Conservation (phyloP, 2,797 vertebrate genomes). For the Ptychobarbus kaznakovi region DNA sequence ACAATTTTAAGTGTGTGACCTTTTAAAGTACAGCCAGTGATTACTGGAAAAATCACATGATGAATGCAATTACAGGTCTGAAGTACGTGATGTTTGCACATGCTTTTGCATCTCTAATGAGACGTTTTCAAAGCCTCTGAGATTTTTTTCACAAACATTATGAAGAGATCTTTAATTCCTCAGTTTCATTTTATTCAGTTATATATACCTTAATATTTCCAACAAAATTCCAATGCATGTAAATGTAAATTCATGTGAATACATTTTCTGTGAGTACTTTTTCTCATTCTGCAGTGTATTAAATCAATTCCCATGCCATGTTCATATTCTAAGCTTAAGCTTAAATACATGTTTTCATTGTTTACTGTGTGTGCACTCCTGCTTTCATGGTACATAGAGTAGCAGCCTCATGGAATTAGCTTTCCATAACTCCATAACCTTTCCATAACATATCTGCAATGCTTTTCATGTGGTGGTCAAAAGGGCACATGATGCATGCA, state of each 20-base stretch:
- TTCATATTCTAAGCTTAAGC: neutral
- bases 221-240: neutral
- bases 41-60: neutral
- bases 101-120: neutral
- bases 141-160: neutral
- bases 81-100: neutral
- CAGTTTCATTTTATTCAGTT: neutral
- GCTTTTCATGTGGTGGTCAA: constrained; percentile 5
- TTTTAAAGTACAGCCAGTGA: neutral
- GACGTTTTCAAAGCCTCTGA: neutral
- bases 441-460: neutral
- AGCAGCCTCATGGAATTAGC: neutral
- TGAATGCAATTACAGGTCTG: neutral
- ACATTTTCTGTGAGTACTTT: neutral
- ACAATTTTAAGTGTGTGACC: neutral
- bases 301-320: neutral
- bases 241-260: neutral
- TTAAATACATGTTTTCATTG: neutral
- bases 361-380: neutral
- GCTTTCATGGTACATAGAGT: neutral
- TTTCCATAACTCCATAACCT: neutral
- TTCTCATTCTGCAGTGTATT: neutral
- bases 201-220: neutral
- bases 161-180: neutral
- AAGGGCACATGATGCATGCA: neutral